A percentile compares a stretch with the other conserved stretches of the same genome.
These are phyloP conservation scores for Triops longicaudatus DNA, from an alignment of 1,140 invertebrate genomes.

Conservation along the genomic window DNA sequence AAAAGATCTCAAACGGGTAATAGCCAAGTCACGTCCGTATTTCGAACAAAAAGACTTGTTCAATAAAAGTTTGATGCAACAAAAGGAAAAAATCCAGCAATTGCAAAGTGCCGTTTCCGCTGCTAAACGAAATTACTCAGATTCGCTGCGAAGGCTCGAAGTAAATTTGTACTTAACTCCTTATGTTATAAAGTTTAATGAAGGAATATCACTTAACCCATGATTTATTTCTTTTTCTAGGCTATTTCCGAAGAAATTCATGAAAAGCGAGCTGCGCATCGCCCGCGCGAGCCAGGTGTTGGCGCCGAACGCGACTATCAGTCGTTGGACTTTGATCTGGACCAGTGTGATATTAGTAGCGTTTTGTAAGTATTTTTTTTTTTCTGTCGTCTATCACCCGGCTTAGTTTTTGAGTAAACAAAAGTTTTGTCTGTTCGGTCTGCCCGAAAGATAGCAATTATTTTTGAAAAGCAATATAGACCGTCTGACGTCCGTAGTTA, in stretches of 20 bases:
- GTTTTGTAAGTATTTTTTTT: conserved; percentile 17
- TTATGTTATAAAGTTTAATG: neutral
- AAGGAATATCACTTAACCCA: neutral
- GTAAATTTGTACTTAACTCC: neutral
- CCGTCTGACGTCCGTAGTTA: neutral
- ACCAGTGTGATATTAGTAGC: conserved; percentile 29
- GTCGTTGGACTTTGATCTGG: conserved; percentile 28
- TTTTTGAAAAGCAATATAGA: too few species aligned
- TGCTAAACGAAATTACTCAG: conserved; percentile 43
- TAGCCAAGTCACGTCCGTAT: conserved; percentile 60
- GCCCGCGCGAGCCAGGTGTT: conserved; percentile 69
- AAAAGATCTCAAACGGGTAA: conserved; percentile 64
- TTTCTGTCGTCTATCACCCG: neutral
- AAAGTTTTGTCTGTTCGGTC: too few species aligned
- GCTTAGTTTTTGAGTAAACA: neutral
- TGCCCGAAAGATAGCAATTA: too few species aligned
- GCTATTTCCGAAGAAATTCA: conserved; percentile 51
- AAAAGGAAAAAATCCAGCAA: conserved; percentile 41
- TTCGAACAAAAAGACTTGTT: conserved; percentile 45
- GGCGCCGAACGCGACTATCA: conserved; percentile 57
- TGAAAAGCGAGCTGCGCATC: conserved; percentile 34
- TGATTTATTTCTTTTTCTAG: conserved; percentile 31
- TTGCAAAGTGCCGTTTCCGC: conserved; percentile 41
- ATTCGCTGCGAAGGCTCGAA: conserved; percentile 42
- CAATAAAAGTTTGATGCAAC: conserved; percentile 41